Percentiles rank a stretch among this genome's conserved stretches.
These are phyloP conservation scores for Dione vanillae DNA, from an alignment of 2,888 invertebrate genomes.

Conservation along the genomic window DNA sequence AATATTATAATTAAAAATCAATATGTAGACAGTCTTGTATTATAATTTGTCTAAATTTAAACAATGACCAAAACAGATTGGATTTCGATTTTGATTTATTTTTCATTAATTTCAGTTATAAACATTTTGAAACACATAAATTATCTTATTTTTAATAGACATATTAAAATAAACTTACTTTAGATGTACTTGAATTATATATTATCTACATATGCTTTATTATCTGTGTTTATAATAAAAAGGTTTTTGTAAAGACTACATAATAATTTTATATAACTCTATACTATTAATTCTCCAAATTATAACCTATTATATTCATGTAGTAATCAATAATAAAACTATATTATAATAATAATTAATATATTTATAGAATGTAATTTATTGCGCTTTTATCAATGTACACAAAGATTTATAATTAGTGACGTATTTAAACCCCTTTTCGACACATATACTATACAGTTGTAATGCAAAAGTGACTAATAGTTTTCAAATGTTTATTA, in stretches of 20 bases:
- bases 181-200: background rate
- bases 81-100: background rate
- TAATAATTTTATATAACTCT: background rate
- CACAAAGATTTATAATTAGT: conserved; percentile 22
- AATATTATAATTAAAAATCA: no score
- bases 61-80: conserved; percentile 14
- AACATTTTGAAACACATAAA: background rate
- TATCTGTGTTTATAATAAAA: background rate
- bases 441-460: conserved; percentile 40
- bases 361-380: conserved; percentile 34
- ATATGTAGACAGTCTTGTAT: no score
- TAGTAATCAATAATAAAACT: conserved; percentile 4
- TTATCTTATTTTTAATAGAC: background rate
- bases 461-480: conserved; percentile 18
- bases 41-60: conserved; percentile 6
- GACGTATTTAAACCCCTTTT: conserved; percentile 32
- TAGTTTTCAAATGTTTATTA: conserved; percentile 3
- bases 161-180: background rate
- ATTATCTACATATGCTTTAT: background rate
- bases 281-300: background rate
- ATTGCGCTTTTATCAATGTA: conserved; percentile 36
- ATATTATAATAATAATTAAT: conserved; percentile 12
- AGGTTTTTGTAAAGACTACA: background rate
- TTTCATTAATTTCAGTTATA: background rate
- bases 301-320: conserved; percentile 8